These are phyloP conservation scores for Myotis planiceps DNA, from an alignment of 2,797 vertebrate genomes.

Conservation along the genomic window DNA sequence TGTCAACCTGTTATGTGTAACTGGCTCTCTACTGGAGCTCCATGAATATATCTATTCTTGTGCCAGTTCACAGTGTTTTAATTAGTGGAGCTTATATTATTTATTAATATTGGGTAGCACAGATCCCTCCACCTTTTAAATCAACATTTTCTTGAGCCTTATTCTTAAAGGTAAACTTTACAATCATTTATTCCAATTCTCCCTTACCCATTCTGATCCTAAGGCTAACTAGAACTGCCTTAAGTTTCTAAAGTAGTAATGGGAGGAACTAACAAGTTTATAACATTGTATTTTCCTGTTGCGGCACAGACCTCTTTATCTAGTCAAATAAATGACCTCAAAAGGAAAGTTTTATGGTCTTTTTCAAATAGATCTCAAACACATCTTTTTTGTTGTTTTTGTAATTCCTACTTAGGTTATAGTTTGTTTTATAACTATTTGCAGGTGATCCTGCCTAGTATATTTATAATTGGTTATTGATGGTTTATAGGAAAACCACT, in stretches of 20 bases:
- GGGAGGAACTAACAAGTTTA: not conserved
- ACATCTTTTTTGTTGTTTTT: not conserved
- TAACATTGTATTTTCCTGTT: not conserved
- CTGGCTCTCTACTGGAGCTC: not conserved
- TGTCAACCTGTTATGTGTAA: not conserved
- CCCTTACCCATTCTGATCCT: not conserved
- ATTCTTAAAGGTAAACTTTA: slow-evolving; percentile 32
- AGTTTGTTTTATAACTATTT: not conserved
- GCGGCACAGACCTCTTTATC: not conserved
- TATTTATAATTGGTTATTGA: not conserved
- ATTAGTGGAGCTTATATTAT: not conserved
- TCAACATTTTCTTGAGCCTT: slow-evolving; percentile 28
- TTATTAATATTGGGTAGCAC: not conserved
- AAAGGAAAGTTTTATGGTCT: not conserved
- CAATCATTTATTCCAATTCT: not conserved
- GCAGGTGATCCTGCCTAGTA: not conserved
- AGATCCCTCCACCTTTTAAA: not conserved
- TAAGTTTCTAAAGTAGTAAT: not conserved
- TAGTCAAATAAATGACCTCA: not conserved
- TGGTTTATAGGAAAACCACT: not conserved
- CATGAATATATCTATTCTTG: not conserved
- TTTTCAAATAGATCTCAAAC: slow-evolving; percentile 32
- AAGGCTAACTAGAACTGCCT: not conserved
- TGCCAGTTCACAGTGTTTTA: not conserved
- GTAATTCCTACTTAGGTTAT: not conserved